phyloP scores from a whole-genome alignment of 2,797 vertebrate genomes.

The Thamnophis elegans region DNA sequence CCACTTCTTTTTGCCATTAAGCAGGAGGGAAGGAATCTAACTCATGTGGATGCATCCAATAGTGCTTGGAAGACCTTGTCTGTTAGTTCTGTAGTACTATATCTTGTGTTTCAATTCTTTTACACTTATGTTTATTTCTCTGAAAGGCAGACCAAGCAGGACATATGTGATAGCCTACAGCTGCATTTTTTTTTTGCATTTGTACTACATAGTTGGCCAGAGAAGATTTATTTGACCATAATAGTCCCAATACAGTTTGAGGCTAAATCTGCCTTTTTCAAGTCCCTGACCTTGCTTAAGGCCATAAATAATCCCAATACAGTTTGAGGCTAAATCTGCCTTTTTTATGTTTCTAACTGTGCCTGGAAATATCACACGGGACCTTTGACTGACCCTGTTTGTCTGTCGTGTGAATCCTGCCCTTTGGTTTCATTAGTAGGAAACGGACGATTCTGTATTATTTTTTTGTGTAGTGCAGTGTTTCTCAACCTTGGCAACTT shows the following conservation, averaged over 20 bases:
- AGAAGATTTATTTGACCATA: not conserved
- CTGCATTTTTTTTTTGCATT: not conserved
- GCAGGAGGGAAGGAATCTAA: not conserved
- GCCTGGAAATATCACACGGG: not conserved
- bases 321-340: not conserved
- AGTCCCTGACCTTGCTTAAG: not conserved
- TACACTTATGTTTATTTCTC: not conserved
- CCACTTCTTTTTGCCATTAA: not conserved
- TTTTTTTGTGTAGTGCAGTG: too few species aligned
- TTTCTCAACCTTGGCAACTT: too few species aligned
- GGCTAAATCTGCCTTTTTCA: not conserved
- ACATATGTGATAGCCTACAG: not conserved
- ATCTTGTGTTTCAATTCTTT: not conserved
- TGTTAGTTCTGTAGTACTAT: not conserved
- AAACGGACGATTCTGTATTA: not conserved
- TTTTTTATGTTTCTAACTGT: not conserved
- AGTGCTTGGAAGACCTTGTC: not conserved
- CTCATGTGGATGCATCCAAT: not conserved
- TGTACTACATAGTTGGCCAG: not conserved
- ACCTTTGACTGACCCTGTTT: not conserved
- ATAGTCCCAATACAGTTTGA: not conserved
- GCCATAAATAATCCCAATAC: not conserved
- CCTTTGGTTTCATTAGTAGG: not conserved
- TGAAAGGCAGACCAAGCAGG: not conserved
- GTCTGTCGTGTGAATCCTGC: not conserved